phyloP scores from a whole-genome alignment of 2,797 vertebrate genomes.

The Pseudocheirus occidentalis region DNA sequence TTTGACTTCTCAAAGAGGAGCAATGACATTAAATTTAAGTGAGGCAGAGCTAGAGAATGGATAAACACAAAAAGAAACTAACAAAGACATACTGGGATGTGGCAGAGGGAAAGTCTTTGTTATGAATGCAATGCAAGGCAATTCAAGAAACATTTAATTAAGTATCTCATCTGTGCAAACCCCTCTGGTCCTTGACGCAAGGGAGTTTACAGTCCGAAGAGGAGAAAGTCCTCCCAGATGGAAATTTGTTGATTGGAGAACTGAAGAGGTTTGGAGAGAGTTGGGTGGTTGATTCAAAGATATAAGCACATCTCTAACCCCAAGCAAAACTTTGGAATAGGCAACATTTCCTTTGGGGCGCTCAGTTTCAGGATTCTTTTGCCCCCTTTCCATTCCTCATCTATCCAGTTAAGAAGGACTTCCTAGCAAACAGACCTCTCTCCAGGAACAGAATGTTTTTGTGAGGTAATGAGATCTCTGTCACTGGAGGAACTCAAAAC shows the following conservation, averaged over 20 bases:
- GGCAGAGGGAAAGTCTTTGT: neutral
- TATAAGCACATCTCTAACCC: neutral
- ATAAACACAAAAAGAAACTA: neutral
- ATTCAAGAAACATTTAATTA: neutral
- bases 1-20: neutral
- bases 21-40: neutral
- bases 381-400: neutral
- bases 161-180: neutral
- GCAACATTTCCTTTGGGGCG: neutral
- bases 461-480: neutral
- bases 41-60: neutral
- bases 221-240: neutral
- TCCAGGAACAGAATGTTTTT: neutral
- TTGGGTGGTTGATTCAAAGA: neutral
- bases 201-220: neutral
- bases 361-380: neutral
- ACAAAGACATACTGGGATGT: neutral
- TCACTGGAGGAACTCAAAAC: neutral
- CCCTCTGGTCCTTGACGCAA: neutral
- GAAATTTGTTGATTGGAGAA: neutral
- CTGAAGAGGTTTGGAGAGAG: neutral
- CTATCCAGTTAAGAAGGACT: neutral
- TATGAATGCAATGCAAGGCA: neutral
- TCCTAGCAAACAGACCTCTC: neutral
- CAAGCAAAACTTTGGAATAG: neutral